Percentiles rank a stretch among this genome's conserved stretches.
Conservation (phyloP, 1,140 invertebrate species). For the Calliopsis andreniformis region DNA sequence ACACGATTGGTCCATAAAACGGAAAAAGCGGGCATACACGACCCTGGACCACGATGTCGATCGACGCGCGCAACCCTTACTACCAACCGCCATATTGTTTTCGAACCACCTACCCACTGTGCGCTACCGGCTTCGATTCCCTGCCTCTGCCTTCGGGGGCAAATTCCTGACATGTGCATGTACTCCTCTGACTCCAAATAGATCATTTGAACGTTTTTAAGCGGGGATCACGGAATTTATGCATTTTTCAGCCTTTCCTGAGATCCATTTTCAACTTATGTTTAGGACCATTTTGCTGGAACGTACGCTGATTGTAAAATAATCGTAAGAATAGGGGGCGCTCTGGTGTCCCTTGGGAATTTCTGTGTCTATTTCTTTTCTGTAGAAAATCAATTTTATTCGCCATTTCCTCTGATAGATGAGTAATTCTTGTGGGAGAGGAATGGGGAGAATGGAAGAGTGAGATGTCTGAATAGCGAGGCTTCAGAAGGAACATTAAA, state of each 20-base stretch:
- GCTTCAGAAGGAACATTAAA: too few relatives aligned
- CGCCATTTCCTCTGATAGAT: too few relatives aligned
- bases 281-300: not conserved
- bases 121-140: slow-evolving; percentile 29
- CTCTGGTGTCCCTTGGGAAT: not conserved
- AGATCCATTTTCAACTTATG: too few relatives aligned
- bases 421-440: too few relatives aligned
- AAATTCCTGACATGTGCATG: slow-evolving; percentile 22
- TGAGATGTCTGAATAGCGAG: too few relatives aligned
- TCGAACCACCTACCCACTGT: slow-evolving; percentile 23
- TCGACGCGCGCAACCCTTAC: slow-evolving; percentile 48
- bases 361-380: not conserved
- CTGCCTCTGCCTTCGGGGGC: slow-evolving; percentile 23
- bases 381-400: not conserved
- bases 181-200: slow-evolving; percentile 9
- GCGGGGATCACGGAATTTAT: not conserved
- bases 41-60: slow-evolving; percentile 59
- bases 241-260: too few relatives aligned
- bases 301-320: not conserved
- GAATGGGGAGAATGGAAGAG: too few relatives aligned
- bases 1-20: slow-evolving; percentile 71
- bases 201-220: slow-evolving; percentile 21
- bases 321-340: too few relatives aligned
- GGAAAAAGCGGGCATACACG: slow-evolving; percentile 52
- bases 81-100: slow-evolving; percentile 34